These are phyloP conservation scores for Pristionchus fissidentatus DNA, from an alignment of 2,888 invertebrate genomes.

Conservation along the genomic window DNA sequence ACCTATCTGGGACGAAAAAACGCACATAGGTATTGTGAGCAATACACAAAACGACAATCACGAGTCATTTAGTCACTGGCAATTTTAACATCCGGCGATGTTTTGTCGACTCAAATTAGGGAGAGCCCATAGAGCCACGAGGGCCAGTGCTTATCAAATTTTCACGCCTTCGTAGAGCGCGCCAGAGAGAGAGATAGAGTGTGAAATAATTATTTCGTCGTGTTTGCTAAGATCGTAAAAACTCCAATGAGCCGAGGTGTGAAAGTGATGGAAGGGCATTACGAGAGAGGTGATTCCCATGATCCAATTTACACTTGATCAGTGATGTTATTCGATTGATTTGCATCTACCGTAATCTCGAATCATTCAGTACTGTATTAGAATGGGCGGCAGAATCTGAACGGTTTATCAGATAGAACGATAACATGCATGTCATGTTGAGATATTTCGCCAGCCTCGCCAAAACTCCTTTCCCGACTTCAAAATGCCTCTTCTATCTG, in stretches of 20 bases:
- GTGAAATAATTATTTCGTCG: slow-evolving; percentile 32
- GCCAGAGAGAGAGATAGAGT: not conserved
- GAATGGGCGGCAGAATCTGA: not conserved
- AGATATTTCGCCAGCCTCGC: not conserved
- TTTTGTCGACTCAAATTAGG: too few relatives aligned
- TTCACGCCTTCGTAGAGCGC: too few relatives aligned
- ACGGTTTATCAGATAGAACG: not conserved
- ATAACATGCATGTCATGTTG: not conserved
- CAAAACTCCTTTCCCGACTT: too few relatives aligned
- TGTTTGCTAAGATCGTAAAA: slow-evolving; percentile 29
- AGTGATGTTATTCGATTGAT: not conserved
- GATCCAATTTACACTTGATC: not conserved
- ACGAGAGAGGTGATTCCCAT: not conserved
- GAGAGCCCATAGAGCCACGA: too few relatives aligned
- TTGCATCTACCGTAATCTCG: too few relatives aligned
- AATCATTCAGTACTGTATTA: not conserved
- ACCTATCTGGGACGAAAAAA: too few relatives aligned
- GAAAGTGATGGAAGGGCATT: not conserved
- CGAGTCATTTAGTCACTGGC: too few relatives aligned
- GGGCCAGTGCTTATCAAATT: too few relatives aligned
- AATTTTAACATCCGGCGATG: too few relatives aligned
- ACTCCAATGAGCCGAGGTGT: not conserved
- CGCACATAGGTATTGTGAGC: too few relatives aligned
- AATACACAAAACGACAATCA: too few relatives aligned
- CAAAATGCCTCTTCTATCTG: not conserved